Evolutionary conservation across 2,113 vertebrate genomes (phyloP), one percentile per base, ranked within the genome.

Genomic region (Melanotaenia duboulayi): DNA sequence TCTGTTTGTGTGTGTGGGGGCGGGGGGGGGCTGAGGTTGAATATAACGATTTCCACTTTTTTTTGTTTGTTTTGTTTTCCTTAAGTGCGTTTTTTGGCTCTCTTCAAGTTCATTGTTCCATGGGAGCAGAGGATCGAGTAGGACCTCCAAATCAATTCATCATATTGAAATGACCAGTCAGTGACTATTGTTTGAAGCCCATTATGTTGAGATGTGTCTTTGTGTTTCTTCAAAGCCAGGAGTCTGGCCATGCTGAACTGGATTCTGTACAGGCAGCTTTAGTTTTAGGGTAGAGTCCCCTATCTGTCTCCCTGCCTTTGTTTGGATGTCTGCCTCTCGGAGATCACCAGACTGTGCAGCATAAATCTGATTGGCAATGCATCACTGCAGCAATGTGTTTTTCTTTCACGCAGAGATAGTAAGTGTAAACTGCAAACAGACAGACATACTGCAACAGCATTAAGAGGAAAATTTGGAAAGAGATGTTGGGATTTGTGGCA

Each of bases 361-460:
- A 85, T 82, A 81, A 86, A 87, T 86, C 81, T 83, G 81, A 87
- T 76, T 89, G 87, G 84, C 76, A 83, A 70, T 80, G 81, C 82
- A 83, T 84, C 71, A 65, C 81, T 80, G 64, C 75, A 5, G 76
- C 83, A 77, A 61, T 81, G 82, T 84, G 74, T 82, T 83, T 80
- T 74, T 81, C 68, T 70, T 82, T 87, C 66, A 65, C 22, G 10
- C 81, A 76, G 67, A 85, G 51, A 81, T 71, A 62, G 57, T 25
- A 67, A 70, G 65, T 81, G 74, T 76, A 70, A 83, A 82, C 79
- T 50, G 76, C 83, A 58, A 85, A 80, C 37, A 71, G 49, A n/a
- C n/a, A 75, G 61, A 77, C 69, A 20, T 62, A 40, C 4, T 73
- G 64, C 80, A 81, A 84, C 71, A 60, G 62, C 56, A 78, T 83